A percentile compares a stretch with the other conserved stretches of the same genome.
Conservation (phyloP, 2,797 vertebrate genomes). For the Arctocebus calabarensis region DNA sequence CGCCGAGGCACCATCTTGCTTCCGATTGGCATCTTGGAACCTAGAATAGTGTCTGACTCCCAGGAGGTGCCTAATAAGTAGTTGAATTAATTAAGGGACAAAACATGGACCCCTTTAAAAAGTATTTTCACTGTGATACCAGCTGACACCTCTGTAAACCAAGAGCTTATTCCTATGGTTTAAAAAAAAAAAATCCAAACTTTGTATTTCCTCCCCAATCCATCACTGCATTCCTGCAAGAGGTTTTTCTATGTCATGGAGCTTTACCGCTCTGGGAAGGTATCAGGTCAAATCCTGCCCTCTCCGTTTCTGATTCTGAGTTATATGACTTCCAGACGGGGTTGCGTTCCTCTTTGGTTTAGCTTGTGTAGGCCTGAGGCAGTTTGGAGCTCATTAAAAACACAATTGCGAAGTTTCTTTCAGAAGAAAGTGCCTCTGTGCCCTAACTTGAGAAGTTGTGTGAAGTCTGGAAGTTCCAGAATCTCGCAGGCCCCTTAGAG, state of each 20-base stretch:
- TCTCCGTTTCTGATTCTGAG: conserved; percentile 79
- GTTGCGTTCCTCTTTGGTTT: conserved; percentile 78
- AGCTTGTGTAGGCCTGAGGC: conserved; percentile 63
- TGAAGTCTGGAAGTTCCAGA: not conserved
- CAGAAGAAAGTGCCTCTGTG: not conserved
- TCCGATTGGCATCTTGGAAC: accelerated
- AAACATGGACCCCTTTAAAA: too few species aligned
- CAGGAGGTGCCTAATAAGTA: accelerated
- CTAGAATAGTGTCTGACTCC: not conserved
- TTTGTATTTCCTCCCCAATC: not conserved
- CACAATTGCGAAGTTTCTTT: conserved; percentile 11
- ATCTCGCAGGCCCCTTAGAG: accelerated
- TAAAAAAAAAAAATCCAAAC: not conserved
- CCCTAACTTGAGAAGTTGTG: not conserved
- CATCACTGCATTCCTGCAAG: accelerated
- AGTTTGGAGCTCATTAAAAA: conserved; percentile 53
- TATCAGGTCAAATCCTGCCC: conserved; percentile 73
- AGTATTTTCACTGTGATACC: not conserved
- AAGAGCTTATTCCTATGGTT: conserved; percentile 29
- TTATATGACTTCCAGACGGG: conserved; percentile 80
- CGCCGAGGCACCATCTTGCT: accelerated
- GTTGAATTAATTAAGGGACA: not conserved
- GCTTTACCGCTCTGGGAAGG: conserved; percentile 27
- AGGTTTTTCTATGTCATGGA: not conserved
- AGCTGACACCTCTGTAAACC: not conserved